Percentiles rank a stretch among this genome's conserved stretches.
Conservation (phyloP, 2,113 vertebrate species). For the Austrofundulus limnaeus region DNA sequence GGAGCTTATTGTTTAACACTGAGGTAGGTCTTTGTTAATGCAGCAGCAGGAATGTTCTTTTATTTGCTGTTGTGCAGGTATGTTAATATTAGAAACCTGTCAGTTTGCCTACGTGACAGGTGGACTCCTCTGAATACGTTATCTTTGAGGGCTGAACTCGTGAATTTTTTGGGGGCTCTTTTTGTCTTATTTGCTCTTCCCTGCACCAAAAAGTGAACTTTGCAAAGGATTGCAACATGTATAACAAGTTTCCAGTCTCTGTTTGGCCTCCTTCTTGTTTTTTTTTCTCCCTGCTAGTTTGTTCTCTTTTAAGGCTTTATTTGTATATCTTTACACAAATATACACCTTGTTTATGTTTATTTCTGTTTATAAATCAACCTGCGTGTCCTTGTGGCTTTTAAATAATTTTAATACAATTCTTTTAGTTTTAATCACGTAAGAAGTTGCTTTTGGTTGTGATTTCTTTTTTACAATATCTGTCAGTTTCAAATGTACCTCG, state of each 20-base stretch:
- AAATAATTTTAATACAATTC: background rate
- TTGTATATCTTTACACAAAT: too few relatives aligned
- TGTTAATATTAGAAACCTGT: conserved; percentile 36
- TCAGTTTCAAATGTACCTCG: conserved; percentile 16
- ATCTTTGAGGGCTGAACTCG: conserved; percentile 49
- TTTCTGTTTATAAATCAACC: background rate
- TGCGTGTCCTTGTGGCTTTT: background rate
- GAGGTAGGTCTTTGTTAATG: background rate
- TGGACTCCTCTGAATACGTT: conserved; percentile 40
- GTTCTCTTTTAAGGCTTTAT: background rate
- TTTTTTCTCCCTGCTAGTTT: background rate
- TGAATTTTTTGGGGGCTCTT: conserved; percentile 22
- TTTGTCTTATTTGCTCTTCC: conserved; percentile 59
- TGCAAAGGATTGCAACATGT: conserved; percentile 58
- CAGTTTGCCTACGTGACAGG: conserved; percentile 56
- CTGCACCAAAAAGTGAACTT: conserved; percentile 54
- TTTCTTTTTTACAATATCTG: background rate
- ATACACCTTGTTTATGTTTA: too few relatives aligned
- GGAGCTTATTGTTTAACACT: background rate
- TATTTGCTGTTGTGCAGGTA: conserved; percentile 52
- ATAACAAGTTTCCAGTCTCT: conserved; percentile 6
- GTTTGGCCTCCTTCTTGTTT: background rate
- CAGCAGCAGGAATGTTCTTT: conserved; percentile 25
- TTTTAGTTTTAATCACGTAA: background rate
- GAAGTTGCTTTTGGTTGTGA: background rate